These are phyloP conservation scores for Procapra przewalskii DNA, from an alignment of 2,113 vertebrate species.

Conservation along the genomic window DNA sequence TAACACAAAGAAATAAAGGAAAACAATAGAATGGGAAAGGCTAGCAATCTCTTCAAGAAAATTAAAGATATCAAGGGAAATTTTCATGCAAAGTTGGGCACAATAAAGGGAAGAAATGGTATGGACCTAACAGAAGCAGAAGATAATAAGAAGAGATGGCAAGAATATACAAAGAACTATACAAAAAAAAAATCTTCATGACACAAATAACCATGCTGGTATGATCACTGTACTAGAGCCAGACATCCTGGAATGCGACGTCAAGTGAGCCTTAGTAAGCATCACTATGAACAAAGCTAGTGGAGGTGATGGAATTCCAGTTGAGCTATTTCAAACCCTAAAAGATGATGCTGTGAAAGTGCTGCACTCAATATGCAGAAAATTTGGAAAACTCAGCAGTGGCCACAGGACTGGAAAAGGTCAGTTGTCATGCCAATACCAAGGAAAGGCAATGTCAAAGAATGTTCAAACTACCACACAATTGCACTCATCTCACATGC, in stretches of 20 bases:
- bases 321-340: neutral
- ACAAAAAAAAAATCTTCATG: neutral
- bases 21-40: neutral
- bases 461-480: neutral
- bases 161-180: neutral
- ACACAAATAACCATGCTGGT: neutral
- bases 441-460: neutral
- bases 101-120: neutral
- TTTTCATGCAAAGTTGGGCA: neutral
- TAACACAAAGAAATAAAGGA: neutral
- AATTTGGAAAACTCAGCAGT: neutral
- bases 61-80: neutral
- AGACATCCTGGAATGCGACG: rapidly evolving
- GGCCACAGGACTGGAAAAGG: neutral
- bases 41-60: neutral
- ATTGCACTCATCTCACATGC: neutral
- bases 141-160: neutral
- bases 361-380: neutral
- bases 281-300: neutral
- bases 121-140: neutral
- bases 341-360: neutral
- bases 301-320: neutral
- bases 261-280: neutral
- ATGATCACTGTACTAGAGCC: neutral
- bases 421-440: neutral